These are phyloP conservation scores for Coelogynopora nodosa DNA, from an alignment of 2,888 invertebrate species.

Conservation along the genomic window DNA sequence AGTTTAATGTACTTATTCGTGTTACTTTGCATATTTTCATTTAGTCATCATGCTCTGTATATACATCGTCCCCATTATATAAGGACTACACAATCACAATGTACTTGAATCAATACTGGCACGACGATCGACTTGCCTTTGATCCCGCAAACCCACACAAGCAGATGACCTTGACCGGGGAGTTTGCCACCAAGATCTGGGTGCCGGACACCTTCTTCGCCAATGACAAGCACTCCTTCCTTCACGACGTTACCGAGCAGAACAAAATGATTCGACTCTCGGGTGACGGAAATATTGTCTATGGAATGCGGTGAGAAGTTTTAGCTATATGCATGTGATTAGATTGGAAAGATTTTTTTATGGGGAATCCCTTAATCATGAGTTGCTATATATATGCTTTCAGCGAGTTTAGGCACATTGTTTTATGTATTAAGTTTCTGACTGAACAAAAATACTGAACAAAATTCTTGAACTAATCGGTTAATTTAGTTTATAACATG, in stretches of 20 bases:
- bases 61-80: conserved; percentile 54
- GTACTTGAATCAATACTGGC: conserved; percentile 98
- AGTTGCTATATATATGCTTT: too few species aligned
- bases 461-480: too few species aligned
- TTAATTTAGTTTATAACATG: too few species aligned
- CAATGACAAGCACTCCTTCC: conserved; percentile 93
- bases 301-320: conserved; percentile 87
- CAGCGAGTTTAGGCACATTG: too few species aligned
- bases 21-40: too few species aligned
- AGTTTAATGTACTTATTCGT: too few species aligned
- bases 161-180: conserved; percentile 86
- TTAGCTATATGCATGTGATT: too few species aligned
- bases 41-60: too few species aligned
- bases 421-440: too few species aligned
- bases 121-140: conserved; percentile 87
- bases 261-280: conserved; percentile 90
- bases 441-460: too few species aligned
- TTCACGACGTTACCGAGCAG: conserved; percentile 95
- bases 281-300: conserved; percentile 89
- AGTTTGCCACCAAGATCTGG: conserved; percentile 97
- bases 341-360: too few species aligned
- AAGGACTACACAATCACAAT: conserved; percentile 98
- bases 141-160: conserved; percentile 72
- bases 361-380: too few species aligned
- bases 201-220: conserved; percentile 98